Percentiles rank a stretch among this genome's conserved stretches.
Conservation (phyloP, 2,113 vertebrate genomes). For the Thermophis baileyi region DNA sequence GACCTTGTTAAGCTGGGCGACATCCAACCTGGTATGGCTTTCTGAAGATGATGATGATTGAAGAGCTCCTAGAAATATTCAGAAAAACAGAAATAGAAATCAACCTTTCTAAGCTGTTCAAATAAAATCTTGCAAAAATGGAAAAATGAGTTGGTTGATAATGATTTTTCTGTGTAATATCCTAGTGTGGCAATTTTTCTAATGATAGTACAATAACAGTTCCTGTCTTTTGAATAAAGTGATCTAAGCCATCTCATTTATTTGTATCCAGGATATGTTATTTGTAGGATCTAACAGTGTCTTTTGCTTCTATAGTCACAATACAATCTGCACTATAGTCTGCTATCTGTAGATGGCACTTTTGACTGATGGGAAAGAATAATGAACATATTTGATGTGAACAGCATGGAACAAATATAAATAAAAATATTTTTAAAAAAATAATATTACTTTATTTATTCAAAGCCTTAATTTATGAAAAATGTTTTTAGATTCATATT, state of each 20-base stretch:
- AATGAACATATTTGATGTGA: not conserved
- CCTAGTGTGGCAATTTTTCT: not conserved
- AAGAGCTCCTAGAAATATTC: not conserved
- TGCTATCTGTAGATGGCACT: not conserved
- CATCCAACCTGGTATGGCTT: too few species aligned
- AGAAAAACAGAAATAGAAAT: not conserved
- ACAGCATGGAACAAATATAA: not conserved
- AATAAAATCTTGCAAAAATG: not conserved
- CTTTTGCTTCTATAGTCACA: not conserved
- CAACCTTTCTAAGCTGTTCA: not conserved
- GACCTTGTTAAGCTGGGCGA: too few species aligned
- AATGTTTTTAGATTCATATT: not conserved
- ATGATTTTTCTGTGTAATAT: not conserved
- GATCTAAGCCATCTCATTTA: not conserved
- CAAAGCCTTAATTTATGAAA: slow-evolving; percentile 9
- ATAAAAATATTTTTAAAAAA: not conserved
- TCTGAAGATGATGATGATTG: not conserved
- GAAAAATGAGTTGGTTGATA: not conserved
- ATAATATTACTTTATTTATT: not conserved
- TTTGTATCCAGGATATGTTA: not conserved
- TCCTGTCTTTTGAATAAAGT: not conserved
- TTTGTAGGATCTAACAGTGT: slow-evolving; percentile 5
- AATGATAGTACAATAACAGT: not conserved
- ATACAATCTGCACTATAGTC: not conserved
- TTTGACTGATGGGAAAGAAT: slow-evolving; percentile 10